Conservation (phyloP, 30 jellyfish, hydroid and myxozoan genomes). For the Aurelia aurita region DNA sequence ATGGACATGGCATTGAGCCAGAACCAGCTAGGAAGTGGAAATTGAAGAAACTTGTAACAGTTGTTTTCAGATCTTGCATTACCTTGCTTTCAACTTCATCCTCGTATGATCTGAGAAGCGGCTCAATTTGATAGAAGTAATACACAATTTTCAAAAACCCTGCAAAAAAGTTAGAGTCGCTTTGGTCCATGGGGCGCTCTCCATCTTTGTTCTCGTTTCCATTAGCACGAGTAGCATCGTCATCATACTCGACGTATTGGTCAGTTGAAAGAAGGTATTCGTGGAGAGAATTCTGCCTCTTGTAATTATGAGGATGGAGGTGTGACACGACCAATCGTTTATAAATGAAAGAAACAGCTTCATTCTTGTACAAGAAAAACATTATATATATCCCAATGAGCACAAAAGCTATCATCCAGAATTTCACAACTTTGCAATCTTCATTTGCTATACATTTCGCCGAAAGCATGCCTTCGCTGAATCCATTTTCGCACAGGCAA, state of each 20-base stretch:
- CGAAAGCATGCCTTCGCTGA: conserved; percentile 21
- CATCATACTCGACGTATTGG: background rate
- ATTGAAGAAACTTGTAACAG: conserved; percentile 13
- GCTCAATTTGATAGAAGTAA: conserved; percentile 20
- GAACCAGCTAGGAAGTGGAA: background rate
- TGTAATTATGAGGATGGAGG: background rate
- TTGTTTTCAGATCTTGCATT: background rate
- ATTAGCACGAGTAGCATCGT: background rate
- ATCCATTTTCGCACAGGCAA: conserved; percentile 6
- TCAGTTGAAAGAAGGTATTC: background rate
- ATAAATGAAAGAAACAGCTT: background rate
- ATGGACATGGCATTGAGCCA: background rate
- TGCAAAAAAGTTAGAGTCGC: background rate
- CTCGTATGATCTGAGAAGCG: conserved; percentile 1
- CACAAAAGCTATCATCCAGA: conserved; percentile 11
- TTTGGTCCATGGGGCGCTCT: background rate
- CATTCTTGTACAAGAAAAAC: conserved; percentile 14
- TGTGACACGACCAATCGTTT: background rate
- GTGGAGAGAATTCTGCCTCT: background rate
- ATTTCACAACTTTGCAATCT: background rate
- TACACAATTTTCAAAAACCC: conserved; percentile 4
- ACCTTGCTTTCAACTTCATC: background rate
- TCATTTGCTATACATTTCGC: conserved; percentile 10
- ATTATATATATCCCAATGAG: background rate
- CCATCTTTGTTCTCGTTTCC: background rate